A percentile compares a stretch with the other conserved stretches of the same genome.
Evolutionary conservation across 2,888 invertebrate genomes (phyloP).

Genomic region (Julus scanicus): DNA sequence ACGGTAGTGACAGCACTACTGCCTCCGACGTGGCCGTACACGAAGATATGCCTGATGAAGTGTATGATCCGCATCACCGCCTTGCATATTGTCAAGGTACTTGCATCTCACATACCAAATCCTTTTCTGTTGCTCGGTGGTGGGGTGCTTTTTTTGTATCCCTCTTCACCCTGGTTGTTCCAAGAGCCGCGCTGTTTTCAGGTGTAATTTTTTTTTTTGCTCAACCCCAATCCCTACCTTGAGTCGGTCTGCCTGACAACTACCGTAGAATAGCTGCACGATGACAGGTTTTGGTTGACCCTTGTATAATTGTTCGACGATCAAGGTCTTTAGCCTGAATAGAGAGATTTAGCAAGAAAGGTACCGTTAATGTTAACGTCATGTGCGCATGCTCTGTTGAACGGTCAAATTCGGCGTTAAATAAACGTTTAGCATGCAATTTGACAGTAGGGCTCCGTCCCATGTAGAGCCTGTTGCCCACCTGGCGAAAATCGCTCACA

Average conservation of each 20-base stretch:
- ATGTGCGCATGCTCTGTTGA: too few species aligned
- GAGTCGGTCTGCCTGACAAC: not conserved
- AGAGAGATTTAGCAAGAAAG: too few species aligned
- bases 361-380: too few species aligned
- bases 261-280: not conserved
- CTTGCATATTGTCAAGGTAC: constrained; percentile 49
- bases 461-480: too few species aligned
- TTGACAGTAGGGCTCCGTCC: too few species aligned
- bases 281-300: not conserved
- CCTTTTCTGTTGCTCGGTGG: not conserved
- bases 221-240: too few species aligned
- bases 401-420: too few species aligned
- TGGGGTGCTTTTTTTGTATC: not conserved
- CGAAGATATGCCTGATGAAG: constrained; percentile 52
- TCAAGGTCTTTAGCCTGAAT: too few species aligned
- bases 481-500: too few species aligned
- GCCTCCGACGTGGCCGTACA: constrained; percentile 53
- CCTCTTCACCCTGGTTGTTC: not conserved
- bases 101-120: constrained; percentile 12
- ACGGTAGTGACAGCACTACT: constrained; percentile 54
- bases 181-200: not conserved
- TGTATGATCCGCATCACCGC: constrained; percentile 15
- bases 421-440: too few species aligned
- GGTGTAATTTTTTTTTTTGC: too few species aligned
- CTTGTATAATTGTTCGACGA: too few species aligned